phyloP scores from a whole-genome alignment of 2,888 invertebrate genomes.

The Seira musarum region DNA sequence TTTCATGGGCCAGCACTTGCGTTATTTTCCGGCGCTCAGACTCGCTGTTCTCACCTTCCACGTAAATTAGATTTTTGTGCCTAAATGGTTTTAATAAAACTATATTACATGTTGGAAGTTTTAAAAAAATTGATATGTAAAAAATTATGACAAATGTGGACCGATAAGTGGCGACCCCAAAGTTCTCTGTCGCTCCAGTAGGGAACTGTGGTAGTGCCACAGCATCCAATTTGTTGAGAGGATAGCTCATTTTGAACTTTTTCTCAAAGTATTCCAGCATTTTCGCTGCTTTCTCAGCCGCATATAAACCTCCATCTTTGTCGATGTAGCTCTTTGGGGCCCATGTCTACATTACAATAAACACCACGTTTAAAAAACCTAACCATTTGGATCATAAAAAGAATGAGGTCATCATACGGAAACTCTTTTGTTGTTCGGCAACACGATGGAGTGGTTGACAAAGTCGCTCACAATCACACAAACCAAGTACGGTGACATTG shows the following conservation, averaged over 20 bases:
- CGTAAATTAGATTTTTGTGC: neutral
- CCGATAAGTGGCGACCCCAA: conserved; percentile 52
- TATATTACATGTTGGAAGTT: neutral
- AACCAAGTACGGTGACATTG: conserved; percentile 64
- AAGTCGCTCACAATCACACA: conserved; percentile 64
- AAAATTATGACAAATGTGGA: conserved; percentile 58
- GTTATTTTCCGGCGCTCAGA: neutral
- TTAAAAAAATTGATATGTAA: conserved; percentile 45
- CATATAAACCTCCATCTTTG: conserved; percentile 44
- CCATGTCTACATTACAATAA: conserved; percentile 20
- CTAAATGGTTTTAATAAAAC: neutral
- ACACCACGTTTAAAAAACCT: neutral
- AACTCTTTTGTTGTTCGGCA: conserved; percentile 18
- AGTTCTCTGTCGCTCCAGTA: conserved; percentile 60
- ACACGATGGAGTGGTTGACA: conserved; percentile 5
- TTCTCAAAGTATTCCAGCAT: conserved; percentile 53
- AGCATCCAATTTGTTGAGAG: conserved; percentile 66
- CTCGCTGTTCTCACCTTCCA: neutral
- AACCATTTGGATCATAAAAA: neutral
- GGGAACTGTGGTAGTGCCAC: conserved; percentile 58
- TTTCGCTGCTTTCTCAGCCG: conserved; percentile 59
- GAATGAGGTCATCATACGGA: conserved; percentile 20
- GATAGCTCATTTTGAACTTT: conserved; percentile 46
- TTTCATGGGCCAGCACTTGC: conserved; percentile 41
- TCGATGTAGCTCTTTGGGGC: conserved; percentile 26